Evolutionary conservation across 35 echinoderm and acorn worm genomes (phyloP), one percentile per base, ranked within the genome.

Genomic region (Strongylocentrotus purpuratus): DNA sequence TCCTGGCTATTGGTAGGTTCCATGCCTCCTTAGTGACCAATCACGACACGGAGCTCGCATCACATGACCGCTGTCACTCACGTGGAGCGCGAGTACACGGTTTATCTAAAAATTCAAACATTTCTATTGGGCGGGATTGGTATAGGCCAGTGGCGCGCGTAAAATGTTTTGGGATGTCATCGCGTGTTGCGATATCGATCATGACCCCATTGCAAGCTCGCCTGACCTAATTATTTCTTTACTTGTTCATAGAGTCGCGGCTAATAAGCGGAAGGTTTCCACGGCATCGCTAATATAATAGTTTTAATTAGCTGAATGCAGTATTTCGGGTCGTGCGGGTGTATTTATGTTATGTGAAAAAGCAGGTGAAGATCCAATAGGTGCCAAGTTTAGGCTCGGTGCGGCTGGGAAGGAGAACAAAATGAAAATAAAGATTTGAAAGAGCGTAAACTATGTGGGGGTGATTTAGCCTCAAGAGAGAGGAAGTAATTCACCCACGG

Each of bases 191-290:
- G n/a, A 47, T 93, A 93, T 93, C 91, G 91, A 93, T 93, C 91
- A 93, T 93, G 91, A 93, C 91, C 91, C 48, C 31, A 58, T 93
- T 93, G 32, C 46, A 31, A 50, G 91, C 48, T 58, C 91, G 91
- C 46, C 91, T 93, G 91, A 93, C 91, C 91, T 93, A 93, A 93
- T 93, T 93, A 93, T 93, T 93, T 93, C 91, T 46, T 93, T 93
- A 93, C 91, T 33, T 20, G 58, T 93, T 32, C 31, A 93, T 93
- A 46, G 91, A 93, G 91, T 58, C 48, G 48, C 11, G 45, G 14
- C 48, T 50, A 93, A 50, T 32, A 58, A 46, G 46, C 46, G 91
- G 48, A 93, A 58, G 91, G 46, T 93, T 93, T 93, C 91, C 13
- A 31, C 91, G 31, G 91, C 91, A 58, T 58, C 91, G 46, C 91